These are phyloP conservation scores for Phyllotreta cruciferae DNA, from an alignment of 2,888 invertebrate species.

Conservation along the genomic window DNA sequence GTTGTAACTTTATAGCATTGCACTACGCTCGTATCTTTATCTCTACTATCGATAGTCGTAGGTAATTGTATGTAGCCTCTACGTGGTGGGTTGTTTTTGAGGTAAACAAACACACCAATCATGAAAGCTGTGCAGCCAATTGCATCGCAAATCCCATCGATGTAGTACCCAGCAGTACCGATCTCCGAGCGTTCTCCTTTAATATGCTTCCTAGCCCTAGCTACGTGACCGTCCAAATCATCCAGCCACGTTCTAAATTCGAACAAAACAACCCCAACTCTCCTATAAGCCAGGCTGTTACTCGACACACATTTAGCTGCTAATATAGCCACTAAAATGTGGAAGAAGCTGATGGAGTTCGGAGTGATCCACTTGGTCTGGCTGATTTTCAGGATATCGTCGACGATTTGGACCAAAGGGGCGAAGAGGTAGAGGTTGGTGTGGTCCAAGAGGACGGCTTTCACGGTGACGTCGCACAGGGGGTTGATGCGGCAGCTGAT, in stretches of 20 bases:
- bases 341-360: constrained; percentile 82
- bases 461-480: constrained; percentile 81
- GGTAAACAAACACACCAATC: constrained; percentile 71
- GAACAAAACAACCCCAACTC: constrained; percentile 78
- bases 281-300: constrained; percentile 73
- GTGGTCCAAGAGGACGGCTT: constrained; percentile 82
- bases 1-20: constrained; percentile 74
- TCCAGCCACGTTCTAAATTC: constrained; percentile 84
- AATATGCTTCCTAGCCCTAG: constrained; percentile 76
- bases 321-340: constrained; percentile 76
- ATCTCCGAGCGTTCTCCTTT: constrained; percentile 81
- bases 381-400: constrained; percentile 64
- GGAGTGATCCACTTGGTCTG: constrained; percentile 71
- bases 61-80: constrained; percentile 76
- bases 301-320: constrained; percentile 79
- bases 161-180: constrained; percentile 81
- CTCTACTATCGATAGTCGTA: constrained; percentile 62
- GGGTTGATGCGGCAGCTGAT: constrained; percentile 77
- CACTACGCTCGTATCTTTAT: constrained; percentile 66
- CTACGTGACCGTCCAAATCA: constrained; percentile 86
- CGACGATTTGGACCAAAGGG: constrained; percentile 78
- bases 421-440: constrained; percentile 84
- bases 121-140: constrained; percentile 77
- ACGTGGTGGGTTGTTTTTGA: constrained; percentile 76
- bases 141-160: constrained; percentile 84